phyloP scores from a whole-genome alignment of 2,888 invertebrate genomes.

The Muschampia plurimacula region DNA sequence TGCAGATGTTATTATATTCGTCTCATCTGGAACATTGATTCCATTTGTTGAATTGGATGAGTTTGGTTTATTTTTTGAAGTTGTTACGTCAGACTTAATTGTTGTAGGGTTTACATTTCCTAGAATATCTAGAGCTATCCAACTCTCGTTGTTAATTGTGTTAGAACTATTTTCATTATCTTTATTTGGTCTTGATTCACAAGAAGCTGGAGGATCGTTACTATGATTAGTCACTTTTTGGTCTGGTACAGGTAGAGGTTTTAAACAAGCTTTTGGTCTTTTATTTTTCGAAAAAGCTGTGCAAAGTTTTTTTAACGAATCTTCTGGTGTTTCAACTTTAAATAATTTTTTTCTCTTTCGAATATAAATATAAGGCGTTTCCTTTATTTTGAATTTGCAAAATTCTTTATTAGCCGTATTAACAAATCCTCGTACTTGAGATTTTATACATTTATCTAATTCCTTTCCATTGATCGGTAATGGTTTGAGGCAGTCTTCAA shows the following conservation, averaged over 20 bases:
- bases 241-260: slow-evolving; percentile 38
- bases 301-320: slow-evolving; percentile 45
- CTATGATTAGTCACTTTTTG: not conserved
- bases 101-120: not conserved
- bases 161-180: not conserved
- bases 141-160: not conserved
- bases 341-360: slow-evolving; percentile 38
- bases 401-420: slow-evolving; percentile 42
- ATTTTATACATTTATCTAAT: slow-evolving; percentile 43
- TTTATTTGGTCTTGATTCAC: not conserved
- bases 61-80: not conserved
- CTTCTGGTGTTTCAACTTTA: slow-evolving; percentile 35
- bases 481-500: slow-evolving; percentile 39
- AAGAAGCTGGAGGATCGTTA: not conserved
- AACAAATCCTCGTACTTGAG: slow-evolving; percentile 36
- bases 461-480: slow-evolving; percentile 40
- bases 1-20: not conserved
- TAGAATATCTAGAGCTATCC: not conserved
- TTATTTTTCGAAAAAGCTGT: slow-evolving; percentile 33
- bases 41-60: not conserved
- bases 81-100: not conserved
- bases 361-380: slow-evolving; percentile 44
- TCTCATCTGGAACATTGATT: not conserved
- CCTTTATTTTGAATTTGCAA: slow-evolving; percentile 35
- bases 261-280: slow-evolving; percentile 42